Base-by-base conservation (phyloP, 2,113 vertebrate species). In the Gopherus evgoodei region DNA sequence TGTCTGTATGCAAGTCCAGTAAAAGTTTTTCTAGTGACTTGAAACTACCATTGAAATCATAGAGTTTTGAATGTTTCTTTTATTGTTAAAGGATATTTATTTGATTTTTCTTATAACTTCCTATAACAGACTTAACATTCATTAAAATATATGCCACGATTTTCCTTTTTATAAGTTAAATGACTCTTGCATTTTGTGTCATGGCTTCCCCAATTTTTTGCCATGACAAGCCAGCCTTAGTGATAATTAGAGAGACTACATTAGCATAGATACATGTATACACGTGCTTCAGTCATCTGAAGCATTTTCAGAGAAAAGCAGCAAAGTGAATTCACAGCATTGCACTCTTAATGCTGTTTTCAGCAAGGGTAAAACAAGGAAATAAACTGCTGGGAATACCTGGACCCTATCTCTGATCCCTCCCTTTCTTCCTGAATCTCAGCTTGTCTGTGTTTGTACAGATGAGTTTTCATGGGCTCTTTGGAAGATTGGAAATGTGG, bases 211-310 rank as follows among this genome's bases (percentile, higher is more conserved):
- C 8, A 78, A 83, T 89, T 91, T 81, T 94, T 91, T 89, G 83
- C 83, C 95, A 65, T 96, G 89, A 93, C 91, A 92, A 94, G 83
- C 53, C 83, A 93, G 49, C 53, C 27, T 95, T 42, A 38, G 65
- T 93, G 62, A 85, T 93, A 96, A 96, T 96, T 97, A 92, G 56
- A 93, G 52, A 87, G 89, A 93, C 50, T 92, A 85, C 83, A 19
- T 97, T 97, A 94, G 87, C 90, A 93, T 97, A 94, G 91, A 96
- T 96, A 17, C 90, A 95, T 95, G 76, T 92, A 50, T 84, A 89
- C 91, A 53, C 21, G 38, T 42, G 44, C 75, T 44, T 76, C 24
- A 44, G 42, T 76, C 75, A 47, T 53, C 91, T 95, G 83, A 83
- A 86, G 92, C 0, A 47, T 90, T 88, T 95, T 95, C 27, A 52